Evolutionary conservation across 2,888 invertebrate species (phyloP).

Genomic region (Pediacus dermestoides): DNA sequence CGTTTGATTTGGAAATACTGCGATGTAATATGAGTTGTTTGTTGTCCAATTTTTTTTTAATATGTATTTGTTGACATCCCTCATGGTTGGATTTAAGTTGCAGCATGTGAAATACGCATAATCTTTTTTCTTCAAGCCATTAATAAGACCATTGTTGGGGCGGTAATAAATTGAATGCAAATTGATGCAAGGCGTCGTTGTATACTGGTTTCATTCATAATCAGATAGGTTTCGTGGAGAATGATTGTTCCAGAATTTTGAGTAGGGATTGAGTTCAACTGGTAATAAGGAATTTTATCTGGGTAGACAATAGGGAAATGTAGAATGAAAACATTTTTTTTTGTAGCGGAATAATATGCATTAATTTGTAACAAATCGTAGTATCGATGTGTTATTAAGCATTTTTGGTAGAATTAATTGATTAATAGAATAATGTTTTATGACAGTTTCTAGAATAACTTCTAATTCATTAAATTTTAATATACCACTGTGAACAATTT

Average conservation of each 20-base stretch:
- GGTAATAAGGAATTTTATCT: neutral
- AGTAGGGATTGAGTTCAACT: neutral
- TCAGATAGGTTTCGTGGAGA: neutral
- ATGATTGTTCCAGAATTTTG: neutral
- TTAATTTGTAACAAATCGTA: neutral
- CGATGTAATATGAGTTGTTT: no score
- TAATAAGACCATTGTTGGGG: no score
- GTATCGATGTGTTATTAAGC: neutral
- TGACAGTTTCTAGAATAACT: neutral
- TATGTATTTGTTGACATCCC: no score
- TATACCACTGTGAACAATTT: neutral
- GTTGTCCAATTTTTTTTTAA: no score
- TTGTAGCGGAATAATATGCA: neutral
- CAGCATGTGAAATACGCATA: neutral
- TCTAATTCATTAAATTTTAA: neutral
- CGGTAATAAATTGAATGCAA: slow-evolving; percentile 1
- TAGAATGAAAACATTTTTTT: neutral
- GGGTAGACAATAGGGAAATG: slow-evolving; percentile 1
- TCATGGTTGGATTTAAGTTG: neutral
- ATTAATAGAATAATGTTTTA: neutral
- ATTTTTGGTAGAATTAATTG: neutral
- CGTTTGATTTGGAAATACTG: no score
- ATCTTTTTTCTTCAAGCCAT: neutral
- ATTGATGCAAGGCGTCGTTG: neutral
- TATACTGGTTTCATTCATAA: no score